phyloP scores from a whole-genome alignment of 2,888 invertebrate species.

The Odontocolon sp. region DNA sequence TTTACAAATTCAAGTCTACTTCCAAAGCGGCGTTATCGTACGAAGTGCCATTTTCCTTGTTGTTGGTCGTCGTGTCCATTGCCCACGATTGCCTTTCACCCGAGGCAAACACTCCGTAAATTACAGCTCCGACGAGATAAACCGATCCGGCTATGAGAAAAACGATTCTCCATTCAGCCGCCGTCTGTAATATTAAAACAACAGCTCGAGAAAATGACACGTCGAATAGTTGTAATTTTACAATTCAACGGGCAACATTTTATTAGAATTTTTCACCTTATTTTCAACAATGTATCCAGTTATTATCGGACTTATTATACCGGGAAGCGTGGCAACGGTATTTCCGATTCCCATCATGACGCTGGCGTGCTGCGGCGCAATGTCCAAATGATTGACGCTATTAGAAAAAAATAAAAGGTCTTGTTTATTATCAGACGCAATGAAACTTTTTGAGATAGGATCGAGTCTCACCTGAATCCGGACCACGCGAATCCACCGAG shows the following conservation, averaged over 20 bases:
- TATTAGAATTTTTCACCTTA: constrained; percentile 82
- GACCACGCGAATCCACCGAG: constrained; percentile 96
- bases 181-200: constrained; percentile 83
- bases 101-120: constrained; percentile 92
- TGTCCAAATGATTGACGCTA: constrained; percentile 92
- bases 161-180: constrained; percentile 91
- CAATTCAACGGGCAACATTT: no score
- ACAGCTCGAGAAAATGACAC: no score
- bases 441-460: no score
- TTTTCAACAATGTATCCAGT: constrained; percentile 90
- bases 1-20: constrained; percentile 64
- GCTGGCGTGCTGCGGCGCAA: constrained; percentile 95
- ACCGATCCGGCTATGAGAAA: constrained; percentile 93
- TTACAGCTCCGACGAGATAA: constrained; percentile 90
- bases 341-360: constrained; percentile 96
- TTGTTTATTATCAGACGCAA: background rate
- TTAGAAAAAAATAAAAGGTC: constrained; percentile 18
- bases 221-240: no score
- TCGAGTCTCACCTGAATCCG: constrained; percentile 88
- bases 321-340: constrained; percentile 94
- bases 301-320: constrained; percentile 93
- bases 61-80: constrained; percentile 80
- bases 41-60: constrained; percentile 58
- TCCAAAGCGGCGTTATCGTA: constrained; percentile 76
- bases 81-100: constrained; percentile 94